Evolutionary conservation across 1,140 invertebrate genomes (phyloP).

Genomic region (Trichonephila clavata): DNA sequence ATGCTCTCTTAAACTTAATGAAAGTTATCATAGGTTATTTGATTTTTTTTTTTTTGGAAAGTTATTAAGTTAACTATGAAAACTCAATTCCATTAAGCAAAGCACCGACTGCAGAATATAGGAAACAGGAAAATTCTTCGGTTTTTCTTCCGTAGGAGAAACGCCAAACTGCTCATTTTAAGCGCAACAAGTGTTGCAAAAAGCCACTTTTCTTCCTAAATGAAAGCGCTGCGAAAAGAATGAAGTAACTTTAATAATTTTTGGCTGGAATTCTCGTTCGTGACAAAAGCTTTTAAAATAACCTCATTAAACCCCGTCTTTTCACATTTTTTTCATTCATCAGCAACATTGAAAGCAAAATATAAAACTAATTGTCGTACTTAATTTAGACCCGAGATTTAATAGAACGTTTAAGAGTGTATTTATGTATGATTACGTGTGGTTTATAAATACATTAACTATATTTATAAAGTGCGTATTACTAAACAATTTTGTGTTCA

Average conservation of each 20-base stretch:
- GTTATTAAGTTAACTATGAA: no score
- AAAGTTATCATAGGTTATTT: no score
- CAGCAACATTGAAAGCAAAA: background rate
- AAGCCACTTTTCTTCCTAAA: constrained; percentile 9
- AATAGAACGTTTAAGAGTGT: background rate
- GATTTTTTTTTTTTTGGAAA: no score
- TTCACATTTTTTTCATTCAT: background rate
- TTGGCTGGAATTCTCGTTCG: background rate
- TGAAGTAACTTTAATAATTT: background rate
- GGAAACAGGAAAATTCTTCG: background rate
- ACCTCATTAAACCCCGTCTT: background rate
- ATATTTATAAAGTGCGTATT: background rate
- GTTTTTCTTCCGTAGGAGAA: background rate
- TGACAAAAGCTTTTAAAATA: background rate
- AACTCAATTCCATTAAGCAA: no score
- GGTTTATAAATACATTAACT: background rate
- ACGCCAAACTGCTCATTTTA: background rate
- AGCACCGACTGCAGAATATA: background rate
- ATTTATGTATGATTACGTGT: background rate
- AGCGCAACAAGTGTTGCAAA: background rate
- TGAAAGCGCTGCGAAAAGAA: background rate
- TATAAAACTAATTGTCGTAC: background rate
- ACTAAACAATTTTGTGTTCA: background rate
- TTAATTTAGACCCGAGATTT: background rate
- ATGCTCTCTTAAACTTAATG: no score